Base-by-base conservation (phyloP, 2,888 invertebrate genomes). In the Limnephilus lunatus region DNA sequence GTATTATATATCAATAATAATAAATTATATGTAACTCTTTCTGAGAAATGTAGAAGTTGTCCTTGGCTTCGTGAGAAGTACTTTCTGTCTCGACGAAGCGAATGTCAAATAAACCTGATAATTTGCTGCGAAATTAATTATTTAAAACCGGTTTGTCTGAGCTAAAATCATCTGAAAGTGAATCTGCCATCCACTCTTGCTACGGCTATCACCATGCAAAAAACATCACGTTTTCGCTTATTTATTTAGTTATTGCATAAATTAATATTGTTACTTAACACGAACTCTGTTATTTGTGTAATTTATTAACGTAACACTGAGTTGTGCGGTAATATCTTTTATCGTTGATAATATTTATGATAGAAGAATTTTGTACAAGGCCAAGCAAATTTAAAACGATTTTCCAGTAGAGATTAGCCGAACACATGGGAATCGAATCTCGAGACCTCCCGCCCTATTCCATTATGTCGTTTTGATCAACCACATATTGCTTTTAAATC, bases 81-180 rank as follows among this genome's bases (percentile, higher is more conserved):
- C 86, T 86, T 86, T 44, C 86, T 14, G 44, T 86, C 44, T 68
- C 68, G 68, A 7, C 25, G 25, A 25, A 25, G 7, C 44, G 86
- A 86, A 86, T 86, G 86, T 86, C 86, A 86, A 44, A 86, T 86
- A 86, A 86, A 86, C 80, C 80, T 81, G 53, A 35, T 87, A 83
- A 53, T 68, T 91, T 31, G n/a, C 35, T 85, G 48, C 86, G 35
- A 30, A 35, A 44, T n/a, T 44, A 44, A 44, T n/a, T 39, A 44
- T 39, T 44, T 86, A 44, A n/a, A 12, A 86, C 90, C 32, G 80
- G 90, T 39, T 48, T n/a, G 30, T 2, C 15, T 19, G 31, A n/a
- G 68, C 1, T 68, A n/a, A 68, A 68, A 68, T 68, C 68, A 68
- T n/a, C n/a, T 19, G 90, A 48, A 68, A 88, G 39, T 82, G 53